Base-by-base conservation (phyloP, 2,797 vertebrate genomes). In the Danio aesculapii region DNA sequence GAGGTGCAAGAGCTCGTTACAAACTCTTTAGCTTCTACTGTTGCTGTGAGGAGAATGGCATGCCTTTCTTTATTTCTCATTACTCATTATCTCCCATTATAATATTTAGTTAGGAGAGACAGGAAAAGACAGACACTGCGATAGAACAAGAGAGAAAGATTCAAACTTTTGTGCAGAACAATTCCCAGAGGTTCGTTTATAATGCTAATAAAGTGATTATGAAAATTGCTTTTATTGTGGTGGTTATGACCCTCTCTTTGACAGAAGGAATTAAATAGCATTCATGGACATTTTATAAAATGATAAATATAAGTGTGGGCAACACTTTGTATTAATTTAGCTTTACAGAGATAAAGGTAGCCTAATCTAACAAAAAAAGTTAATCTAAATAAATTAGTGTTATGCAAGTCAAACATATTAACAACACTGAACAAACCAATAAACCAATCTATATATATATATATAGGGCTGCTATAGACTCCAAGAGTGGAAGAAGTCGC, bases 31-130 rank as follows among this genome's bases (percentile, higher is more conserved):
- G 90, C 89, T 58, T 64, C 84, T 30, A 19, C 43, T 58, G 58
- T 89, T 14, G 88, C 91, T 91, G 90, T 9, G 81, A 92, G 89
- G 90, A 93, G 87, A 89, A 89, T 92, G 89, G 91, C 90, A 92
- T 92, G 89, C 89, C 89, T 91, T 88, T 90, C 88, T 8, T 86
- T 92, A 91, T 89, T 89, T 75, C 88, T 93, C 90, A 89, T 93
- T 90, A 88, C 84, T 92, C 90, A 92, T 93, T 93, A 91, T 87
- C 85, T 89, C 43, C 41, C n/a, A 55, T 79, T 86, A 81, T 82
- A 82, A 84, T 85, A 81, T 76, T 72, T 66, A 30, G 11, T 61
- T 89, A 84, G 86, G 75, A 52, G 86, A 72, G 77, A 73, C 39
- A 86, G 88, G 83, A 17, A 30, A 21, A 80, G 41, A 53, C 10